Conservation (phyloP, 2,113 vertebrate genomes). For the Rhizomys pruinosus region DNA sequence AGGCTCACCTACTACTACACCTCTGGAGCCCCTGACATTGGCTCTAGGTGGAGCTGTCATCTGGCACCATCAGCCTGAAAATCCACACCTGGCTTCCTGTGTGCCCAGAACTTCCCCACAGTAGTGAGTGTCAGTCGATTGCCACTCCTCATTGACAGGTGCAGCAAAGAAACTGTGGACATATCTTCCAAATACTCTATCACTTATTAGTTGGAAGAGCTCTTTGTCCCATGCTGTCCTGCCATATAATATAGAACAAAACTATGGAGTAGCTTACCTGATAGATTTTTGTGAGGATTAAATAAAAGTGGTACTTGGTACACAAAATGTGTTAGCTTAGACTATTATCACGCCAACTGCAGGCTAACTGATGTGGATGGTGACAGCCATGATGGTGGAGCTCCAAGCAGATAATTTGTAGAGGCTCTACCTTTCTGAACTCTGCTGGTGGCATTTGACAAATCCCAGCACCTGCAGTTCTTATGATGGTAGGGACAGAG, state of each 20-base stretch:
- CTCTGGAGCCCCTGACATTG: not conserved
- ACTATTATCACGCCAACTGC: not conserved
- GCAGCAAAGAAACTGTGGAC: not conserved
- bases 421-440: not conserved
- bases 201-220: not conserved
- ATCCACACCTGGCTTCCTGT: not conserved
- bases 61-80: not conserved
- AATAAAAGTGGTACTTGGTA: not conserved
- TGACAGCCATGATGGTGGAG: not conserved
- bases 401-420: not conserved
- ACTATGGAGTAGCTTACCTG: not conserved
- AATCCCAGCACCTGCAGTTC: constrained; percentile 31
- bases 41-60: not conserved
- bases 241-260: not conserved
- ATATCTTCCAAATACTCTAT: not conserved
- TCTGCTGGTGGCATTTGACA: constrained; percentile 46
- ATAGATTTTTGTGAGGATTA: not conserved
- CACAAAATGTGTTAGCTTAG: not conserved
- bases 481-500: not conserved
- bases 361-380: not conserved
- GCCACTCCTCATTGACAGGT: not conserved
- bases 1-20: not conserved
- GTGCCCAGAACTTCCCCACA: not conserved
- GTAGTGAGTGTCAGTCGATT: too few species aligned
- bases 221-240: not conserved